A percentile compares a stretch with the other conserved stretches of the same genome.
Evolutionary conservation across 2,113 vertebrate species (phyloP).

Genomic region (Cettia cetti): DNA sequence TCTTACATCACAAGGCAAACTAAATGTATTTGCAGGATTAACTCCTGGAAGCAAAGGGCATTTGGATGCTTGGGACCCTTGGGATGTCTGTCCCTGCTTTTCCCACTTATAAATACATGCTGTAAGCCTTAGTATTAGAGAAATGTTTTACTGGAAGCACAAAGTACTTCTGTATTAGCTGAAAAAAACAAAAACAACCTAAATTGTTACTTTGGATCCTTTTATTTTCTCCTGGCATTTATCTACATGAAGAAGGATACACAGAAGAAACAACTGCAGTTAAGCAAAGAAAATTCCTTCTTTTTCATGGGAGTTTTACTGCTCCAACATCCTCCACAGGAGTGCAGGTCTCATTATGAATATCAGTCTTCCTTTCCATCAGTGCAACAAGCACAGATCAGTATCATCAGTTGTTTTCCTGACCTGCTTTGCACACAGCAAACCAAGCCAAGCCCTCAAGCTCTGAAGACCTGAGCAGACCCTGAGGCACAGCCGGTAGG

Average conservation of each 20-base stretch:
- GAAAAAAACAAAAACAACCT: background rate
- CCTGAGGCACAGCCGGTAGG: background rate
- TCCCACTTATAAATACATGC: background rate
- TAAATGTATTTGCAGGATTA: background rate
- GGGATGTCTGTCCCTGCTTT: background rate
- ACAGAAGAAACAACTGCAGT: background rate
- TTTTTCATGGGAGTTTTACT: background rate
- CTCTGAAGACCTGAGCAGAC: background rate
- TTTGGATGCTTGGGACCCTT: background rate
- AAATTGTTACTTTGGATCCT: background rate
- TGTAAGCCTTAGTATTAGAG: background rate
- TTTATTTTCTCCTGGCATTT: background rate
- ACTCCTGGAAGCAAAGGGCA: background rate
- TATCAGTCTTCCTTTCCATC: accelerated
- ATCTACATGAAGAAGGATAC: background rate
- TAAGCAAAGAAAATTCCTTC: background rate
- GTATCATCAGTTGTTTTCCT: background rate
- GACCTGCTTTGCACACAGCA: background rate
- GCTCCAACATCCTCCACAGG: background rate
- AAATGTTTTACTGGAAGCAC: background rate
- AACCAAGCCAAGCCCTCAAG: background rate
- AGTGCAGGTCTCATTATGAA: background rate
- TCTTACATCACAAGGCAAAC: background rate
- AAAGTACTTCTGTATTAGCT: background rate
- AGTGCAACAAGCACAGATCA: background rate